These are phyloP conservation scores for Diogma glabrata DNA, from an alignment of 2,888 invertebrate genomes.

Conservation along the genomic window DNA sequence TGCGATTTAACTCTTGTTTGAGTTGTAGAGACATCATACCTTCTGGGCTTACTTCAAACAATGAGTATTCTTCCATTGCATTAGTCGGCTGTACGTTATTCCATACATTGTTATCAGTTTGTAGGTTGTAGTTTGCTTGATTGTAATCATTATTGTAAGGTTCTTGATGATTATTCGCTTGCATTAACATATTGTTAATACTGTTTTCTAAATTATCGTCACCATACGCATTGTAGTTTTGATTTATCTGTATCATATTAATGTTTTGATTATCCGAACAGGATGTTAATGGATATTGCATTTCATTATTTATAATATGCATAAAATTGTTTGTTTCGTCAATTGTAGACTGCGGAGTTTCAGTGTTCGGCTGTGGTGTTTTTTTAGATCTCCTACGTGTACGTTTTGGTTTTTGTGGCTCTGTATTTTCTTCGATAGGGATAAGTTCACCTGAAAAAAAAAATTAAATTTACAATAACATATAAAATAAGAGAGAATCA, in stretches of 20 bases:
- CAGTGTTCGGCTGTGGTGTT: constrained; percentile 1
- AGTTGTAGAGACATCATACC: not conserved
- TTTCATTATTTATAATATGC: constrained; percentile 2
- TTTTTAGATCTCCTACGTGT: too few relatives aligned
- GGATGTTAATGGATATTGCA: not conserved
- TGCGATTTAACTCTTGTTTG: constrained; percentile 1
- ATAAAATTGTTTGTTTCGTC: not conserved
- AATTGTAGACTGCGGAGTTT: not conserved
- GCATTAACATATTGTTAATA: constrained; percentile 3
- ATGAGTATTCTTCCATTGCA: not conserved
- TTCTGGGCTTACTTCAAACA: not conserved
- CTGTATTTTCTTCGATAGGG: not conserved
- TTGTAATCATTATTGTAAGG: not conserved
- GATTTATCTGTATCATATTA: not conserved
- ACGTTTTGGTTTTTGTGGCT: not conserved
- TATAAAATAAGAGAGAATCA: too few relatives aligned
- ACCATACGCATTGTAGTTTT: not conserved
- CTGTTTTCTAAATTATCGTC: not conserved
- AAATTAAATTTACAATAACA: too few relatives aligned
- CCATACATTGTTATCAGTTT: not conserved
- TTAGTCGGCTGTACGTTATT: not conserved
- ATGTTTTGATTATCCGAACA: constrained; percentile 1
- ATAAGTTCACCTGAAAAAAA: constrained; percentile 3
- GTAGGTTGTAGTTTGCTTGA: constrained; percentile 2
- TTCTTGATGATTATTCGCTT: not conserved